A percentile compares a stretch with the other conserved stretches of the same genome.
Evolutionary conservation across 1,140 invertebrate genomes (phyloP).

Genomic region (Tachypleus tridentatus): DNA sequence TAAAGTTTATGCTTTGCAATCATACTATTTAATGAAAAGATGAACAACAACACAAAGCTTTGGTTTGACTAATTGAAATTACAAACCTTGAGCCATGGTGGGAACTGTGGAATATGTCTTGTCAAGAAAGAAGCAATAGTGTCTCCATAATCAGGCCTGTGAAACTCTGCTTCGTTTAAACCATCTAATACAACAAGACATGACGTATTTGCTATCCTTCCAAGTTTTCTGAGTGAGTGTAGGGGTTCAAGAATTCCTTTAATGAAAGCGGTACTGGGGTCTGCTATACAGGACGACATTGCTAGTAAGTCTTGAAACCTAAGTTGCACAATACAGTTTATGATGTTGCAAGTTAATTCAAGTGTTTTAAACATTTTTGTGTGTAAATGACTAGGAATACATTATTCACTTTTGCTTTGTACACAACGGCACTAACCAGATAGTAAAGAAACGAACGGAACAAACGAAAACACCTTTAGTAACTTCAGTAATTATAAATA

Average conservation of each 20-base stretch:
- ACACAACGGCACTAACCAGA: no score
- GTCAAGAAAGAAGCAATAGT: conserved; percentile 83
- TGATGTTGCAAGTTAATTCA: no score
- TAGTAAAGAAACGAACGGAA: no score
- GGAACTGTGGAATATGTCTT: conserved; percentile 68
- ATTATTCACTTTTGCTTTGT: no score
- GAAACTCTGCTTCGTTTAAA: conserved; percentile 90
- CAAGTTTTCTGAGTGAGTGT: conserved; percentile 53
- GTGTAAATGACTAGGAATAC: no score
- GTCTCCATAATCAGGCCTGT: conserved; percentile 79
- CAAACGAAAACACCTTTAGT: no score
- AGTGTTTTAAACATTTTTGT: no score
- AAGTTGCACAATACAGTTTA: no score
- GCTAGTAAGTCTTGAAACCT: conserved; percentile 51
- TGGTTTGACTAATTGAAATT: no score
- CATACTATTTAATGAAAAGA: no score
- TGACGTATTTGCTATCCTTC: conserved; percentile 48
- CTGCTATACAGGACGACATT: conserved; percentile 76
- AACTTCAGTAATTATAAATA: no score
- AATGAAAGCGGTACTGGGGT: conserved; percentile 63
- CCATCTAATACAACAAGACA: conserved; percentile 77
- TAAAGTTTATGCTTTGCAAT: no score
- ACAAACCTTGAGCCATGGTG: conserved; percentile 65
- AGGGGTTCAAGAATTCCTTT: conserved; percentile 82
- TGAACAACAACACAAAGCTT: neutral